phyloP scores from a whole-genome alignment of 37 sponge, comb jelly and placozoan genomes.

The Halisarca cf. caerulea region DNA sequence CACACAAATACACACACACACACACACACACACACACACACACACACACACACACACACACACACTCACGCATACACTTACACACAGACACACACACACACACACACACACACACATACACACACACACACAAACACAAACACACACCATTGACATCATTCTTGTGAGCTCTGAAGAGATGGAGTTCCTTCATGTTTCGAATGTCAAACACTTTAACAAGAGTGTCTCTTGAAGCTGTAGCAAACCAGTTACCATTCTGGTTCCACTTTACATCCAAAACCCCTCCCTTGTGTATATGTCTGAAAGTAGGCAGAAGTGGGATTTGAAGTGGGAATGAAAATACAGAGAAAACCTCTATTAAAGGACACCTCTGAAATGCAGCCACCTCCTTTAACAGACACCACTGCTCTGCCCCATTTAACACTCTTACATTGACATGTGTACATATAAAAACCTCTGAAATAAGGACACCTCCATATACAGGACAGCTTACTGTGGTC shows the following conservation, averaged over 20 bases:
- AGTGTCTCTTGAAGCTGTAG: conserved; percentile 88
- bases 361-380: too few species aligned
- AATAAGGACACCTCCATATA: too few species aligned
- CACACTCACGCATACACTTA: conserved; percentile 8
- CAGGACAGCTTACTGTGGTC: too few species aligned
- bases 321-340: too few species aligned
- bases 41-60: conserved; percentile 1
- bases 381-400: too few species aligned
- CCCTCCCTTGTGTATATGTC: conserved; percentile 91
- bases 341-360: too few species aligned
- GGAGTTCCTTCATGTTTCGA: conserved; percentile 92
- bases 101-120: conserved; percentile 12
- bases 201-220: conserved; percentile 95
- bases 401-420: too few species aligned
- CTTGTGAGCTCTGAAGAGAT: conserved; percentile 89
- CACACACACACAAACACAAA: conserved; percentile 1
- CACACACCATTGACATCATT: conserved; percentile 85
- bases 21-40: background rate
- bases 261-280: conserved; percentile 90
- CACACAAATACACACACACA: background rate
- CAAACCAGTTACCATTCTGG: conserved; percentile 93
- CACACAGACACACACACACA: background rate
- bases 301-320: too few species aligned
- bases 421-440: too few species aligned
- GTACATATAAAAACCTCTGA: too few species aligned